phyloP scores from a whole-genome alignment of 2,113 vertebrate species.

The Vulpes ferrilata region DNA sequence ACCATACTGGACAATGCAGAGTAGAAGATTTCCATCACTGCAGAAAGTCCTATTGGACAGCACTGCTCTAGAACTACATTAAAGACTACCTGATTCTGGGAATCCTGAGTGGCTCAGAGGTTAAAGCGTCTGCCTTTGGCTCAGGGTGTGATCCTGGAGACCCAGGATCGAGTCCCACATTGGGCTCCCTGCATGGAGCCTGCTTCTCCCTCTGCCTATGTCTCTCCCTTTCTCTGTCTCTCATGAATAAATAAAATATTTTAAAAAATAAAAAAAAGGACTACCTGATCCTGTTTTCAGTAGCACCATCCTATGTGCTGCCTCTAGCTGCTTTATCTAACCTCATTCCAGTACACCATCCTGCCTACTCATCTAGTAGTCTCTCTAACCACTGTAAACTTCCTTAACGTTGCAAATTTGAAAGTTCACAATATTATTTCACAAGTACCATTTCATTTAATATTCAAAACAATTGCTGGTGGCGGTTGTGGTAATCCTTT shows the following conservation, averaged over 20 bases:
- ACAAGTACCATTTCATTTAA: neutral
- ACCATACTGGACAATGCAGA: neutral
- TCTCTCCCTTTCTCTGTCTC: too few species aligned
- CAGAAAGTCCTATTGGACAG: neutral
- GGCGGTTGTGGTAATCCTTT: neutral
- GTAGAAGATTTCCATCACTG: neutral
- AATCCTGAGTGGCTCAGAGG: too few species aligned
- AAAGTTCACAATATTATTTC: neutral
- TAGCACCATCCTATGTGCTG: too few species aligned
- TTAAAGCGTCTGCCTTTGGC: too few species aligned
- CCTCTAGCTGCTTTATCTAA: neutral
- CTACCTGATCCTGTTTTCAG: neutral
- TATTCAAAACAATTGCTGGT: neutral
- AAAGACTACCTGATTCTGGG: neutral
- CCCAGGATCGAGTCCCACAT: too few species aligned
- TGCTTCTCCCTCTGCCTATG: too few species aligned
- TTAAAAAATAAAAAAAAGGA: neutral
- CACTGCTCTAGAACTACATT: neutral
- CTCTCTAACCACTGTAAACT: neutral
- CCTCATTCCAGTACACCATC: neutral
- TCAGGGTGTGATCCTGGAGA: too few species aligned
- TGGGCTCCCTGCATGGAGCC: too few species aligned
- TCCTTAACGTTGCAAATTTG: neutral
- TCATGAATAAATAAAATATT: too few species aligned
- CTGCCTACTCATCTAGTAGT: neutral